Conservation (phyloP, 2,888 invertebrate species). For the Acleris laterana region DNA sequence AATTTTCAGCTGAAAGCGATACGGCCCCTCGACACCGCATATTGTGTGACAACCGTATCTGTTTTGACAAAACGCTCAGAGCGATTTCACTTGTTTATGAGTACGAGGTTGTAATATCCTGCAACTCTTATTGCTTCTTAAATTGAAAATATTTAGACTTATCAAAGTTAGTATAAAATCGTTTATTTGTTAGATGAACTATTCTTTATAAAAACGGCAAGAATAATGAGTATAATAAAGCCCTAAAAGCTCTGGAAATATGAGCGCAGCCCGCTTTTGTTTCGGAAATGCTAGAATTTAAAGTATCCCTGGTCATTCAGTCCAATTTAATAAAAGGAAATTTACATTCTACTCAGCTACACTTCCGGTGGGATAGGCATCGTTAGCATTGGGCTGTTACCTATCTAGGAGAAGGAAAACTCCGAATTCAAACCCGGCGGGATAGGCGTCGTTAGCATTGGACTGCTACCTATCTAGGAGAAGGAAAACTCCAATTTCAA, state of each 20-base stretch:
- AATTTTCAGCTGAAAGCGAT: slow-evolving; percentile 40
- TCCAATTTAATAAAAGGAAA: slow-evolving; percentile 15
- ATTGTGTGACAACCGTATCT: slow-evolving; percentile 20
- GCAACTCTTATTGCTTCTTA: neutral
- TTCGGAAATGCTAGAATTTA: slow-evolving; percentile 8
- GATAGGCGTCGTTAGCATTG: too few species aligned
- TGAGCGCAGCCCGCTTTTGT: slow-evolving; percentile 12
- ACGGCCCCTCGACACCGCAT: slow-evolving; percentile 25
- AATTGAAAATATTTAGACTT: neutral
- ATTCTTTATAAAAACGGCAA: neutral
- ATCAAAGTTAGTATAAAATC: neutral
- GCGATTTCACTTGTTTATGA: slow-evolving; percentile 12
- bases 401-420: too few species aligned
- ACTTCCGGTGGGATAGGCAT: too few species aligned
- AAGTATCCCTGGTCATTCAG: slow-evolving; percentile 11
- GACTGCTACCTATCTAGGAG: too few species aligned
- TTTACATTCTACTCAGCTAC: slow-evolving; percentile 8
- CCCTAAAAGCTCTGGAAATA: slow-evolving; percentile 10
- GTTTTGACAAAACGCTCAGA: slow-evolving; percentile 31
- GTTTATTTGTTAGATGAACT: neutral
- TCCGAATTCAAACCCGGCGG: too few species aligned
- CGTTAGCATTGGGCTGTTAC: too few species aligned
- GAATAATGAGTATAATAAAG: neutral
- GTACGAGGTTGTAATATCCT: neutral
- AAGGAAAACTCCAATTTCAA: too few species aligned